Evolutionary conservation across 2,113 vertebrate species (phyloP).

Genomic region (Falco punctatus): DNA sequence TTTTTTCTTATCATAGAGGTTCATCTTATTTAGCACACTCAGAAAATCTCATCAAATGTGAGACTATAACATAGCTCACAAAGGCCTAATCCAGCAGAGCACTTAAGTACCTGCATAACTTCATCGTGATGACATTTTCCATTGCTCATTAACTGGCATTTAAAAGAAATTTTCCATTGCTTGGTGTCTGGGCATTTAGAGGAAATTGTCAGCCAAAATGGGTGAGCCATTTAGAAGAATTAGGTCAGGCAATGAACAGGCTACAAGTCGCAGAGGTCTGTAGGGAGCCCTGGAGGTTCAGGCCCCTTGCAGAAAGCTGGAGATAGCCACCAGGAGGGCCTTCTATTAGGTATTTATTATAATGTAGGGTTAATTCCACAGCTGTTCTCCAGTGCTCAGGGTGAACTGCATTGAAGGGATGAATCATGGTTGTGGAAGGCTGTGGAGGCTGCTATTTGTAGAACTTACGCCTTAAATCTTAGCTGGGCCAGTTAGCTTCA

Average conservation of each 20-base stretch:
- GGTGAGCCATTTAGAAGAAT: conserved; percentile 16
- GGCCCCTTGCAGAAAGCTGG: neutral
- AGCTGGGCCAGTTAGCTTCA: neutral
- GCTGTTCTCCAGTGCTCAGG: neutral
- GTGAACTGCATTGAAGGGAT: neutral
- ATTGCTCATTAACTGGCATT: conserved; percentile 58
- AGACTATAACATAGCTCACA: neutral
- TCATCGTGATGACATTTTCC: conserved; percentile 43
- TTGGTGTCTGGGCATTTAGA: conserved; percentile 36
- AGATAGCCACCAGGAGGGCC: neutral
- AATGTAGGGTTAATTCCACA: neutral
- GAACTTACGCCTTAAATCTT: neutral
- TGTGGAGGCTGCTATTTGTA: fast-evolving
- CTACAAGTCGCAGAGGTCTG: neutral
- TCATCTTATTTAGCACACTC: conserved; percentile 14
- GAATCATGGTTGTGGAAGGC: neutral
- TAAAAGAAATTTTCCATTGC: conserved; percentile 39
- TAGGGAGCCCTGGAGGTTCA: neutral
- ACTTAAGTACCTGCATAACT: conserved; percentile 50
- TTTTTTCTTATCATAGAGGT: neutral
- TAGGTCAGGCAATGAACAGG: neutral
- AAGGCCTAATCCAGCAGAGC: conserved; percentile 27
- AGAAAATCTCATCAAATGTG: neutral
- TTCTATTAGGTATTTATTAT: neutral
- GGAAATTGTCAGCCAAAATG: conserved; percentile 43